Evolutionary conservation across 2,888 invertebrate genomes (phyloP).

Genomic region (Amphiduros pacificus): DNA sequence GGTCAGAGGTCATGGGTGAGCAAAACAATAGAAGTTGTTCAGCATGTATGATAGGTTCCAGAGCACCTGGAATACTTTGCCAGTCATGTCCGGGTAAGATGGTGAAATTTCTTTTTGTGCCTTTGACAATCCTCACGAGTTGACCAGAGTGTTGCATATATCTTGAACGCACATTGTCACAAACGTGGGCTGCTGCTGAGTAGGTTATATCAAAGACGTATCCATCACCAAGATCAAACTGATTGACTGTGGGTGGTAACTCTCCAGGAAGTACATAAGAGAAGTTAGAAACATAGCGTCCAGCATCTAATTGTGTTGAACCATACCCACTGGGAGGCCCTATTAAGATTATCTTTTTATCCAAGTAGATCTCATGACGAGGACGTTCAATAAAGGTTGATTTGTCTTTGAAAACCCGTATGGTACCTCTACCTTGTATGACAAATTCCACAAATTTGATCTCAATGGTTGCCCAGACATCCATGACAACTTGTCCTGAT

Average conservation of each 20-base stretch:
- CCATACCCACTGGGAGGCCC: constrained; percentile 40
- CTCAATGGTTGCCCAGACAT: constrained; percentile 38
- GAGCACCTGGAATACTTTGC: constrained; percentile 37
- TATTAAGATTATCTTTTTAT: constrained; percentile 44
- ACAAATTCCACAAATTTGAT: constrained; percentile 47
- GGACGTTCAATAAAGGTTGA: constrained; percentile 32
- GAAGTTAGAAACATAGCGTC: constrained; percentile 49
- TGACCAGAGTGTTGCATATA: constrained; percentile 7
- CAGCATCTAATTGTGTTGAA: constrained; percentile 36
- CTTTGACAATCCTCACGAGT: constrained; percentile 40
- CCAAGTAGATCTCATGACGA: constrained; percentile 40
- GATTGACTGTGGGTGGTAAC: constrained; percentile 39
- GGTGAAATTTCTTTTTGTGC: constrained; percentile 36
- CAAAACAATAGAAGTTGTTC: constrained; percentile 43
- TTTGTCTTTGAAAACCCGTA: constrained; percentile 31
- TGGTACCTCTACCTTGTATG: constrained; percentile 42
- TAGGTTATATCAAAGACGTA: constrained; percentile 43
- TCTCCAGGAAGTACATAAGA: constrained; percentile 41
- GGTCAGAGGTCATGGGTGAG: constrained; percentile 27
- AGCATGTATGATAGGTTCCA: constrained; percentile 39
- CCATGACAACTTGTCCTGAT: constrained; percentile 43
- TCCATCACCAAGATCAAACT: constrained; percentile 31
- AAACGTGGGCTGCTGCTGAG: constrained; percentile 43
- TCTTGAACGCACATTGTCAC: constrained; percentile 38
- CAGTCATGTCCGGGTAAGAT: constrained; percentile 43